Base-by-base conservation (phyloP, 2,797 vertebrate species). In the Rhinichthys osculus region DNA sequence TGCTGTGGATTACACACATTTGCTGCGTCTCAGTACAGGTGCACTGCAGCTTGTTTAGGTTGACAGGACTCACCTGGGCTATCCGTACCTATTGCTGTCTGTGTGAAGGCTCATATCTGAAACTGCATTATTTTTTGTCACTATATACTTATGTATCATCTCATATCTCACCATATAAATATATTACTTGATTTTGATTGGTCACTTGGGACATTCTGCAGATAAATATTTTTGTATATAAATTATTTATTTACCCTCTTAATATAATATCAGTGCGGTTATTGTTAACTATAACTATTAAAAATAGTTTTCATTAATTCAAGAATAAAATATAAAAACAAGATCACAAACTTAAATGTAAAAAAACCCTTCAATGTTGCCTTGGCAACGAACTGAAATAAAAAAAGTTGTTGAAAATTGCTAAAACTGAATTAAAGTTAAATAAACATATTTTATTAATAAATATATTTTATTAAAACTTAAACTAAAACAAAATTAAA, bases 1-100 rank as follows among this genome's bases (percentile, higher is more conserved):
- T 87, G 82, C 88, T 40, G 71, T 91, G 91, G 90, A 90, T 86
- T 90, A 89, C 87, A 89, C 84, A 76, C 10, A 27, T 89, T 86
- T 90, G 80, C 89, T 89, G 92, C 89, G 7, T 85, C 72, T 79
- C 35, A 81, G 77, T 11, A 27, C 67, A 73, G 54, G 47, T 50
- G 16, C 5, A 16, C 52, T 81, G 30, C 57, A 54, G 27, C 59
- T 62, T 50, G 19, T 80, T 64, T 40, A 27, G 47, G 54, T 78
- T n/a, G 50, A 57, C 38, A 66, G 23, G 21, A 27, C 35, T 17
- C 50, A 71, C 52, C 42, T 50, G 21, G 8, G 52, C 47, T 50
- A 35, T 23, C 19, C 5, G 7, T 38, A 78, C 19, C 50, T 10
- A 40, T 42, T 70, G 13, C 6, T 3, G 17, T 64, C 64, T 57